A percentile compares a stretch with the other conserved stretches of the same genome.
Conservation (phyloP, 1,140 invertebrate species). For the Laupala kohalensis region DNA sequence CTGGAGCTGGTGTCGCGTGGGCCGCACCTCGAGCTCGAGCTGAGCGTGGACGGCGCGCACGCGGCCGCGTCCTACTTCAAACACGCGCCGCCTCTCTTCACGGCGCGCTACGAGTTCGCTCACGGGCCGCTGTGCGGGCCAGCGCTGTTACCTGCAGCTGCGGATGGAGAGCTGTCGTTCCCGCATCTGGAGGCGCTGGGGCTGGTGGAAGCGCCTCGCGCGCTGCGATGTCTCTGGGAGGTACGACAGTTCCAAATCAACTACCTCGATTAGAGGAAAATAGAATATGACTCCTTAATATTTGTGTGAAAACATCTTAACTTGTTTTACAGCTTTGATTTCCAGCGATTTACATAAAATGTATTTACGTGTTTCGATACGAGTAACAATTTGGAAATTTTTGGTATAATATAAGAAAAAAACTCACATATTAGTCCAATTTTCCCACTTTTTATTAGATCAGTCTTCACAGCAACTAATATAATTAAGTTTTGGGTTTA, state of each 20-base stretch:
- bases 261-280: too few species aligned
- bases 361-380: too few species aligned
- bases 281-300: too few species aligned
- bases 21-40: conserved; percentile 60
- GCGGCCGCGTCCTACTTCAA: conserved; percentile 78
- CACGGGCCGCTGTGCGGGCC: conserved; percentile 78
- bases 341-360: too few species aligned
- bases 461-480: too few species aligned
- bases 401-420: too few species aligned
- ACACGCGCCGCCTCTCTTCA: conserved; percentile 61
- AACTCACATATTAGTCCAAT: too few species aligned
- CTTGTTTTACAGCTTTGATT: too few species aligned
- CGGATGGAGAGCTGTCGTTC: conserved; percentile 72
- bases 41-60: conserved; percentile 66
- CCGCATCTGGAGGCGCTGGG: conserved; percentile 71
- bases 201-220: conserved; percentile 55
- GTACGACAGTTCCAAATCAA: conserved; percentile 61
- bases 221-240: conserved; percentile 80
- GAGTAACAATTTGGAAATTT: too few species aligned
- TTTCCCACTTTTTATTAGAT: too few species aligned
- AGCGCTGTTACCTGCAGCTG: conserved; percentile 54
- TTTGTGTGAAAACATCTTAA: too few species aligned
- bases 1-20: conserved; percentile 17
- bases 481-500: too few species aligned
- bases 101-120: conserved; percentile 73